These are phyloP conservation scores for Oxygymnocypris stewartii DNA, from an alignment of 2,113 vertebrate species.

Conservation along the genomic window DNA sequence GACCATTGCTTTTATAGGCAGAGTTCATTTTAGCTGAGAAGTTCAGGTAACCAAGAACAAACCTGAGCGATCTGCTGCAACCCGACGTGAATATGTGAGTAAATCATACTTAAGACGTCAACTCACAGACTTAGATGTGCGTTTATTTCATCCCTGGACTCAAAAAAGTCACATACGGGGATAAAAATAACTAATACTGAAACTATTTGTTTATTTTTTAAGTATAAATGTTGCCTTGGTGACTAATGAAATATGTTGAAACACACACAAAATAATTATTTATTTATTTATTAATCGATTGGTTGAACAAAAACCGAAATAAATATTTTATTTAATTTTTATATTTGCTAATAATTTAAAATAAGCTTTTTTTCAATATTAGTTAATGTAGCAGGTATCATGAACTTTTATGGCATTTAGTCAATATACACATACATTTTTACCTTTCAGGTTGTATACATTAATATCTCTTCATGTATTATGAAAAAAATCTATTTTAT, in stretches of 20 bases:
- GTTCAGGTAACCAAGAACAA: slow-evolving; percentile 31
- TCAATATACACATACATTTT: too few relatives aligned
- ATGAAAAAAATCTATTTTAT: too few relatives aligned
- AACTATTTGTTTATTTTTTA: not conserved
- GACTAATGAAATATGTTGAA: not conserved
- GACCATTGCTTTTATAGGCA: slow-evolving; percentile 41
- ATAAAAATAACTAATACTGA: not conserved
- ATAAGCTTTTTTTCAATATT: too few relatives aligned
- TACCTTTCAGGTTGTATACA: too few relatives aligned
- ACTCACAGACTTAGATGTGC: not conserved
- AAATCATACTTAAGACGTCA: not conserved
- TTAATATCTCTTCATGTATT: too few relatives aligned
- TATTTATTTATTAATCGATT: too few relatives aligned
- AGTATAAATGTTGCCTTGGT: too few relatives aligned
- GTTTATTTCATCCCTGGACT: not conserved
- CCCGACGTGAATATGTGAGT: not conserved
- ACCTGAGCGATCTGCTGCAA: not conserved
- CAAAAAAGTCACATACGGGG: not conserved
- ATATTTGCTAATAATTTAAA: too few relatives aligned
- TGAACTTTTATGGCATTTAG: too few relatives aligned
- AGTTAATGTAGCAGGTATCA: too few relatives aligned
- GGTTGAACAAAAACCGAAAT: too few relatives aligned
- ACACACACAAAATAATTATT: not conserved
- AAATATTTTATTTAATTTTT: too few relatives aligned
- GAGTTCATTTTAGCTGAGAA: slow-evolving; percentile 37